Conservation (phyloP, 1,140 invertebrate genomes). For the Schlechtendalia chinensis region DNA sequence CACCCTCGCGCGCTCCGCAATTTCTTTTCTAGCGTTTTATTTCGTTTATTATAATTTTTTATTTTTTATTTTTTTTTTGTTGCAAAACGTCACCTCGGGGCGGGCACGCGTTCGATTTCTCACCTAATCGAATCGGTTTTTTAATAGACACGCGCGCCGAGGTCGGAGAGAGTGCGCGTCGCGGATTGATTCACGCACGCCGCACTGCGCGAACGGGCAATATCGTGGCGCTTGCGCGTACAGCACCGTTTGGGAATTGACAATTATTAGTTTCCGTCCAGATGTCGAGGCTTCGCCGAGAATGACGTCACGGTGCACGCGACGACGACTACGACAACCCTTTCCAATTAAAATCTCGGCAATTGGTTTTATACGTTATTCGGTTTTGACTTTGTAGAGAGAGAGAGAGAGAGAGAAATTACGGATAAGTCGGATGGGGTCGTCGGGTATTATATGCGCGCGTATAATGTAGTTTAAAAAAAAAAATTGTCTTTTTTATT, state of each 20-base stretch:
- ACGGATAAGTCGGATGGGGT: background rate
- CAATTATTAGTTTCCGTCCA: slow-evolving; percentile 45
- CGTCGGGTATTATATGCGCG: background rate
- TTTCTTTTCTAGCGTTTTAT: slow-evolving; percentile 24
- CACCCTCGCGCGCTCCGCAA: background rate
- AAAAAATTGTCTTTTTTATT: too few species aligned
- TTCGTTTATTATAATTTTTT: slow-evolving; percentile 11
- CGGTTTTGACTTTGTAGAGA: slow-evolving; percentile 34
- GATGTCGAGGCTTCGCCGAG: slow-evolving; percentile 35
- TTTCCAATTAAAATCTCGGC: slow-evolving; percentile 48
- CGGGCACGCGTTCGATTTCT: slow-evolving; percentile 33
- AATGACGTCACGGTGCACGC: slow-evolving; percentile 30
- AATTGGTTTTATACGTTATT: slow-evolving; percentile 45
- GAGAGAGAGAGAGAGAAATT: background rate
- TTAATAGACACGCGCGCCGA: slow-evolving; percentile 14
- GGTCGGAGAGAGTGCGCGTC: background rate
- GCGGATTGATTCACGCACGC: slow-evolving; percentile 38
- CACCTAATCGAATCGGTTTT: slow-evolving; percentile 48
- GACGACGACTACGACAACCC: slow-evolving; percentile 30
- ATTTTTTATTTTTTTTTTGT: slow-evolving; percentile 26
- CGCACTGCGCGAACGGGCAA: background rate
- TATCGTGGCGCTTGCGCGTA: background rate
- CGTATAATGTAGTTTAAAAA: background rate
- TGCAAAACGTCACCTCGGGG: slow-evolving; percentile 47
- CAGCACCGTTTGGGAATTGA: slow-evolving; percentile 11